Conservation (phyloP, 2,888 invertebrate species). For the Calliopum simillimum region DNA sequence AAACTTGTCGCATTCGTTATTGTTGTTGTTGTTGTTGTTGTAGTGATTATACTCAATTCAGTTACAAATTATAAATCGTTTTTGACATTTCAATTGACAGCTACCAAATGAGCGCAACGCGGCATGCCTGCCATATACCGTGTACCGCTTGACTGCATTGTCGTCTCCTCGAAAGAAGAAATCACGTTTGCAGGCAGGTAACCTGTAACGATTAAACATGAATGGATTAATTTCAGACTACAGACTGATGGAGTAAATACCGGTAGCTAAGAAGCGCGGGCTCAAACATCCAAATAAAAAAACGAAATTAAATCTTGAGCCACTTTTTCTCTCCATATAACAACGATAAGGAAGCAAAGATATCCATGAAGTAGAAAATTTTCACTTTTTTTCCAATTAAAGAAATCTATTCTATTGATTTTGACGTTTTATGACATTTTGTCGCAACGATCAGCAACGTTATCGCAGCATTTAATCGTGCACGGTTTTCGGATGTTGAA, state of each 20-base stretch:
- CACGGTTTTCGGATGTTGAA: slow-evolving; percentile 10
- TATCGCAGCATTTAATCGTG: slow-evolving; percentile 27
- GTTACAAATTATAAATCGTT: slow-evolving; percentile 59
- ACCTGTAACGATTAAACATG: slow-evolving; percentile 21
- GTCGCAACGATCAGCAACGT: slow-evolving; percentile 18
- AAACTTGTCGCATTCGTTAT: slow-evolving; percentile 51
- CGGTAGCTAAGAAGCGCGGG: slow-evolving; percentile 28
- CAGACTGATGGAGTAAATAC: slow-evolving; percentile 15
- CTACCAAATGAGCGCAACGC: slow-evolving; percentile 56
- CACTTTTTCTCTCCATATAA: background rate
- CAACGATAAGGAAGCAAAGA: background rate
- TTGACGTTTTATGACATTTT: slow-evolving; percentile 27
- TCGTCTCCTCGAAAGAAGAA: background rate
- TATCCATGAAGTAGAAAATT: slow-evolving; percentile 4
- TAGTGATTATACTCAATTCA: slow-evolving; percentile 38
- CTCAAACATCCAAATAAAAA: background rate
- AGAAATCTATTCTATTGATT: background rate
- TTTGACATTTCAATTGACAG: slow-evolving; percentile 62
- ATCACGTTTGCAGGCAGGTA: background rate
- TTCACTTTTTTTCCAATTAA: slow-evolving; percentile 25
- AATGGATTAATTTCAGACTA: slow-evolving; percentile 7
- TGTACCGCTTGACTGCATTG: background rate
- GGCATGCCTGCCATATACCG: background rate
- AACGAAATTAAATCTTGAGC: background rate
- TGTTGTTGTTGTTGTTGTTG: slow-evolving; percentile 2